Percentiles rank a stretch among this genome's conserved stretches.
These are phyloP conservation scores for Mohoua ochrocephala DNA, from an alignment of 2,113 vertebrate genomes.

Conservation along the genomic window DNA sequence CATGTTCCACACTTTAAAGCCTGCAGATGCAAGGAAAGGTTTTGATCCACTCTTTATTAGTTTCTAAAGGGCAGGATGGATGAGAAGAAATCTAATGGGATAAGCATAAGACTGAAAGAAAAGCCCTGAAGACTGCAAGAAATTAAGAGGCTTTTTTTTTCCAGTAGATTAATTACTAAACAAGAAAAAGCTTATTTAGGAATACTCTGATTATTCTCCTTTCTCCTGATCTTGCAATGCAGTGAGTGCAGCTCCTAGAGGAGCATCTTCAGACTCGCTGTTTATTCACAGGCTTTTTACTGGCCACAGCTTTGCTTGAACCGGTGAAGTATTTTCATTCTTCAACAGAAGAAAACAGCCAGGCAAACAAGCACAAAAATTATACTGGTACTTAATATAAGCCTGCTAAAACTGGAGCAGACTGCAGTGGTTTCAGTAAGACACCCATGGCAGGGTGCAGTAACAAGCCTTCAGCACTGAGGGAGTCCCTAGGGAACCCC, in stretches of 20 bases:
- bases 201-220: background rate
- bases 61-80: conserved; percentile 48
- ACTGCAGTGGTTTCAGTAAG: background rate
- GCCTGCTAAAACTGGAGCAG: background rate
- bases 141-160: conserved; percentile 21
- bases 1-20: background rate
- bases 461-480: background rate
- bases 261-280: background rate
- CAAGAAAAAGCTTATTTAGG: conserved; percentile 36
- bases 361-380: background rate
- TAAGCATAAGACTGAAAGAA: conserved; percentile 22
- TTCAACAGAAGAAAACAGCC: background rate
- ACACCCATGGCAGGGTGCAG: background rate
- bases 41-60: conserved; percentile 55
- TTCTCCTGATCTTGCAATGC: background rate
- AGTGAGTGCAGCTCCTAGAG: background rate
- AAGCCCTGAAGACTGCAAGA: conserved; percentile 22
- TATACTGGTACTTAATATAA: background rate
- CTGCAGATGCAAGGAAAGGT: background rate
- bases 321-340: background rate
- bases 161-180: conserved; percentile 46
- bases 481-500: background rate
- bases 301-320: background rate
- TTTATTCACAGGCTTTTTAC: background rate
- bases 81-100: conserved; percentile 40